A percentile compares a stretch with the other conserved stretches of the same genome.
These are phyloP conservation scores for Ischnus inquisitorius DNA, from an alignment of 2,888 invertebrate genomes.

Conservation along the genomic window DNA sequence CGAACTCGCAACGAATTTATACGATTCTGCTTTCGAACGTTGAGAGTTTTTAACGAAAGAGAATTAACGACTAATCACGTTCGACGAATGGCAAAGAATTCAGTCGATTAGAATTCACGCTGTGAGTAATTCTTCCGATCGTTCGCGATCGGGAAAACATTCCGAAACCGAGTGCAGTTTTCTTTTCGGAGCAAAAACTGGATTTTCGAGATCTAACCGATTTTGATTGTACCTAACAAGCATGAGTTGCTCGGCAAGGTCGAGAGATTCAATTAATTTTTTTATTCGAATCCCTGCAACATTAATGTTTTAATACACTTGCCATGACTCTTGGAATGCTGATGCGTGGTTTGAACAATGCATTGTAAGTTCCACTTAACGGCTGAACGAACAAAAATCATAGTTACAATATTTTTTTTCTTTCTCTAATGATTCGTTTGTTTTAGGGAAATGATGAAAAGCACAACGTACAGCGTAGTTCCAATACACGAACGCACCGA, in stretches of 20 bases:
- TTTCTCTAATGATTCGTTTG: slow-evolving; percentile 6
- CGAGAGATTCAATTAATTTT: not conserved
- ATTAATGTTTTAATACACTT: slow-evolving; percentile 28
- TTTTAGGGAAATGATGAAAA: slow-evolving; percentile 77
- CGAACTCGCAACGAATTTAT: slow-evolving; percentile 8
- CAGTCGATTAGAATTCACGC: not conserved
- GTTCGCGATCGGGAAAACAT: slow-evolving; percentile 17
- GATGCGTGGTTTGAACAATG: slow-evolving; percentile 59
- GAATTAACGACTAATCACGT: not conserved
- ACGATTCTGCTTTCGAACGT: slow-evolving; percentile 28
- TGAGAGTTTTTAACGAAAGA: slow-evolving; percentile 32
- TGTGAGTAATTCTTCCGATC: slow-evolving; percentile 38
- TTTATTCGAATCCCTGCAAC: slow-evolving; percentile 9
- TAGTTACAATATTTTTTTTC: slow-evolving; percentile 25
- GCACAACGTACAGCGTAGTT: slow-evolving; percentile 86
- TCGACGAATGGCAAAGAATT: not conserved
- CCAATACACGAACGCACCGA: slow-evolving; percentile 91
- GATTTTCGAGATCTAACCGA: slow-evolving; percentile 28
- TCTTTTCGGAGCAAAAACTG: slow-evolving; percentile 36
- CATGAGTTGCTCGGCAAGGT: not conserved
- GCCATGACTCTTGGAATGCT: slow-evolving; percentile 67
- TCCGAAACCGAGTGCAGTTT: slow-evolving; percentile 41
- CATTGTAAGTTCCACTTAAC: slow-evolving; percentile 60
- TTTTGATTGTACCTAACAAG: slow-evolving; percentile 2
- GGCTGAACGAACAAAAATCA: not conserved